phyloP scores from a whole-genome alignment of 2,888 invertebrate genomes.

The Aphidius colemani region DNA sequence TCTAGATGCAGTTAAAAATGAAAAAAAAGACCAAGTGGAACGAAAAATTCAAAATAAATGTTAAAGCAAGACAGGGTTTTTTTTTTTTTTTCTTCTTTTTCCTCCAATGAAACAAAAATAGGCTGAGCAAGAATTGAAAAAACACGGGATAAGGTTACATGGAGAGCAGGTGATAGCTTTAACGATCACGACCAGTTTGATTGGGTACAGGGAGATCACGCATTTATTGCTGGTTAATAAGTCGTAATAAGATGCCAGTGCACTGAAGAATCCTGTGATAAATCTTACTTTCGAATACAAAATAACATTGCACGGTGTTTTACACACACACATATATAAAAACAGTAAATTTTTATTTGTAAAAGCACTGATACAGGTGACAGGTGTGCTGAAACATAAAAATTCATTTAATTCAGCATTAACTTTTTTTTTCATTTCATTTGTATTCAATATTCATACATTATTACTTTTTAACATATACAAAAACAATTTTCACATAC shows the following conservation, averaged over 20 bases:
- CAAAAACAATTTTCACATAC: too few relatives aligned
- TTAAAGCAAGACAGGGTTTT: not conserved
- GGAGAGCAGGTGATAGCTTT: constrained; percentile 47
- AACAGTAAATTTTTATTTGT: constrained; percentile 9
- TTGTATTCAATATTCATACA: too few relatives aligned
- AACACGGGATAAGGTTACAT: constrained; percentile 25
- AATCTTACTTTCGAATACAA: constrained; percentile 35
- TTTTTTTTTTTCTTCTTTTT: constrained; percentile 3
- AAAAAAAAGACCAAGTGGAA: constrained; percentile 16
- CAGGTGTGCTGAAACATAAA: not conserved
- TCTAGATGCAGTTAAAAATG: constrained; percentile 14
- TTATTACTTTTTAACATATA: too few relatives aligned
- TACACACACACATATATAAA: constrained; percentile 22
- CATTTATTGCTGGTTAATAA: constrained; percentile 52
- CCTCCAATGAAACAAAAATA: not conserved
- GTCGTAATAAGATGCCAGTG: constrained; percentile 44
- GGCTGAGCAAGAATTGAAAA: constrained; percentile 25
- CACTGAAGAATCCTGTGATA: constrained; percentile 33
- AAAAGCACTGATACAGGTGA: too few relatives aligned
- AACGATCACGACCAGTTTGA: constrained; percentile 47
- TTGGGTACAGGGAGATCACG: constrained; percentile 30
- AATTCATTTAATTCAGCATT: not conserved
- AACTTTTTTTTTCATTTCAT: too few relatives aligned
- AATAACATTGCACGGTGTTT: constrained; percentile 29
- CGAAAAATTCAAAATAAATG: not conserved